A percentile compares a stretch with the other conserved stretches of the same genome.
phyloP scores from a whole-genome alignment of 1,140 invertebrate species.

The Drosophila arawakana region DNA sequence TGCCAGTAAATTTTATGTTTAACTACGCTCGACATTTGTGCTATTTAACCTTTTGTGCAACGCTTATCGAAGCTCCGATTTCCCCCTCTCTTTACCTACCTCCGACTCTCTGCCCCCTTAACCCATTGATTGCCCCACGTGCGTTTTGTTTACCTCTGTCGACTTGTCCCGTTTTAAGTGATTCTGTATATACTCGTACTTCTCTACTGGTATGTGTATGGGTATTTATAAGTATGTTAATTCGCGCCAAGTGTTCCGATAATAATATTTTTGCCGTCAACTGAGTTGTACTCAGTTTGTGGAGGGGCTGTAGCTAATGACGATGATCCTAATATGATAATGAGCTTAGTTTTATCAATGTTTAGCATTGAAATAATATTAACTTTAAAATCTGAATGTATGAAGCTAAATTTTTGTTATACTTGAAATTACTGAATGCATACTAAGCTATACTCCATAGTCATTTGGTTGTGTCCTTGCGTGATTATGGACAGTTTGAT shows the following conservation, averaged over 20 bases:
- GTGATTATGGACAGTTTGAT: too few species aligned
- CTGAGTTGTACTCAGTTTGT: background rate
- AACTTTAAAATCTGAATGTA: background rate
- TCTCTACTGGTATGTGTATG: too few species aligned
- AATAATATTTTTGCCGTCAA: constrained; percentile 27
- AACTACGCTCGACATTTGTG: constrained; percentile 63
- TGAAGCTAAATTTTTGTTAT: background rate
- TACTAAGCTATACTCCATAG: background rate
- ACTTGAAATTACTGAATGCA: background rate
- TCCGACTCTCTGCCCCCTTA: background rate
- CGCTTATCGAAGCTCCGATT: constrained; percentile 47
- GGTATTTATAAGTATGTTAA: constrained; percentile 18
- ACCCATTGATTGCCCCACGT: constrained; percentile 40
- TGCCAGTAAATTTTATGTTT: constrained; percentile 78
- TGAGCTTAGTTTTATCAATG: background rate
- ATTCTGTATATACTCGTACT: constrained; percentile 24
- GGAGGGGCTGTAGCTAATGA: constrained; percentile 9
- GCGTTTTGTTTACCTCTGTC: constrained; percentile 41
- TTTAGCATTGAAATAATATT: background rate
- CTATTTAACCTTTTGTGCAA: constrained; percentile 74
- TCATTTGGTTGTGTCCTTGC: too few species aligned
- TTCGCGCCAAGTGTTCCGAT: constrained; percentile 56
- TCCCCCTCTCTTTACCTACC: constrained; percentile 1
- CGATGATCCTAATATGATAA: constrained; percentile 4
- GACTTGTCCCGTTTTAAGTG: constrained; percentile 30